Evolutionary conservation across 2,113 vertebrate species (phyloP).

Genomic region (Mormyrus lacerda): DNA sequence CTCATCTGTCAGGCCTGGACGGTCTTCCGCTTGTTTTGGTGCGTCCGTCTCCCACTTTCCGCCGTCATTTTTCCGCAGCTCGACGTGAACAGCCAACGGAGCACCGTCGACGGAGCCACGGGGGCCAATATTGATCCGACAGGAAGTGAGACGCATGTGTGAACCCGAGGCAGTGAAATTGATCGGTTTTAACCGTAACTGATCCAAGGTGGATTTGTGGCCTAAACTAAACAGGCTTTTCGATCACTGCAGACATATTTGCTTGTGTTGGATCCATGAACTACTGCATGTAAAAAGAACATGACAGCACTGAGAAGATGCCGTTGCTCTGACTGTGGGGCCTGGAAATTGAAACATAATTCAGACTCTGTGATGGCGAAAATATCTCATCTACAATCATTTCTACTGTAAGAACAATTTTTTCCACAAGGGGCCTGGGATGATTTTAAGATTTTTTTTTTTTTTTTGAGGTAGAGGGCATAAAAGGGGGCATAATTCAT

Average conservation of each 20-base stretch:
- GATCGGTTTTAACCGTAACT: background rate
- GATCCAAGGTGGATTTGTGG: background rate
- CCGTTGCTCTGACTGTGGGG: background rate
- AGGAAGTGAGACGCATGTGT: background rate
- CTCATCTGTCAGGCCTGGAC: background rate
- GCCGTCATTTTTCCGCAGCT: background rate
- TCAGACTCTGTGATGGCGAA: background rate
- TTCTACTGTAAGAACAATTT: background rate
- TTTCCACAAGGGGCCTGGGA: background rate
- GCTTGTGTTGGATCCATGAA: background rate
- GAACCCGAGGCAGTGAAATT: background rate
- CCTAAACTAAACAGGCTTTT: background rate
- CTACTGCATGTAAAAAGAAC: background rate
- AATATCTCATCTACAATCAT: background rate
- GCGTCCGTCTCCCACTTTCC: background rate
- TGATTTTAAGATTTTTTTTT: background rate
- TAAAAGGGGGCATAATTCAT: background rate
- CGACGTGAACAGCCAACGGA: background rate
- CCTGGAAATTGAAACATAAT: background rate
- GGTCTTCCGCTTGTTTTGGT: background rate
- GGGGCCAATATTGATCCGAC: background rate
- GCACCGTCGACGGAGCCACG: too few relatives aligned
- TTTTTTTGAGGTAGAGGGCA: background rate
- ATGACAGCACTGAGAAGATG: background rate
- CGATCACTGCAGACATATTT: background rate